Conservation (phyloP, 2,797 vertebrate species). For the Peromyscus nudipes region DNA sequence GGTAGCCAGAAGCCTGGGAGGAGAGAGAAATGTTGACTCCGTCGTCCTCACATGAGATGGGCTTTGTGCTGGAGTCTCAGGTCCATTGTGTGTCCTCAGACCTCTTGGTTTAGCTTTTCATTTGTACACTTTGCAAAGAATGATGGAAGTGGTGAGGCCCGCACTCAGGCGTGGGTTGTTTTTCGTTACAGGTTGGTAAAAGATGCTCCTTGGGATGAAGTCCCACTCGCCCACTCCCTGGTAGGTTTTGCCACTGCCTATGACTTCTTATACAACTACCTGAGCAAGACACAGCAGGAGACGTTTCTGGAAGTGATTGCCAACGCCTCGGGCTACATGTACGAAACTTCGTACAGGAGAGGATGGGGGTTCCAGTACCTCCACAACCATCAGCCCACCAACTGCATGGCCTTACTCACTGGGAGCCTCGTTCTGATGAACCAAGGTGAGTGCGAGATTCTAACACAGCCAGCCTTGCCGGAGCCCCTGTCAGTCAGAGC, state of each 20-base stretch:
- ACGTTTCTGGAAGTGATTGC: conserved; percentile 97
- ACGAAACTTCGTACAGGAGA: conserved; percentile 95
- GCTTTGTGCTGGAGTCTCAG: neutral
- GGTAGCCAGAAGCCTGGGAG: neutral
- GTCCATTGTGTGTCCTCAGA: neutral
- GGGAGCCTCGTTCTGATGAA: conserved; percentile 97
- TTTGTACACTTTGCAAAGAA: neutral
- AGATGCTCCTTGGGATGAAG: conserved; percentile 98
- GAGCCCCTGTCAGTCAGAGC: neutral
- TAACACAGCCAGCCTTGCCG: neutral
- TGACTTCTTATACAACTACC: conserved; percentile 96
- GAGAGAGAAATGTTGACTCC: neutral
- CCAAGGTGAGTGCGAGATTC: conserved; percentile 91
- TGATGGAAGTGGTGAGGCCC: neutral
- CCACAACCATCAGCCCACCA: conserved; percentile 99
- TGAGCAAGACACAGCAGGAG: conserved; percentile 95
- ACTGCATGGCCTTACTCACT: conserved; percentile 97
- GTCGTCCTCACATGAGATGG: conserved; percentile 1
- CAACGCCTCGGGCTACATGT: conserved; percentile 96
- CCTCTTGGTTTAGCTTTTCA: neutral
- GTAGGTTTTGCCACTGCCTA: conserved; percentile 98
- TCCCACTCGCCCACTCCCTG: conserved; percentile 97
- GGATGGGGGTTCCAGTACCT: conserved; percentile 99
- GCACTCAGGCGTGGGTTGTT: conserved; percentile 70
- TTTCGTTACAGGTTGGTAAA: conserved; percentile 95